A percentile compares a stretch with the other conserved stretches of the same genome.
phyloP scores from a whole-genome alignment of 2,888 invertebrate genomes.

The Polymixis flavicincta region DNA sequence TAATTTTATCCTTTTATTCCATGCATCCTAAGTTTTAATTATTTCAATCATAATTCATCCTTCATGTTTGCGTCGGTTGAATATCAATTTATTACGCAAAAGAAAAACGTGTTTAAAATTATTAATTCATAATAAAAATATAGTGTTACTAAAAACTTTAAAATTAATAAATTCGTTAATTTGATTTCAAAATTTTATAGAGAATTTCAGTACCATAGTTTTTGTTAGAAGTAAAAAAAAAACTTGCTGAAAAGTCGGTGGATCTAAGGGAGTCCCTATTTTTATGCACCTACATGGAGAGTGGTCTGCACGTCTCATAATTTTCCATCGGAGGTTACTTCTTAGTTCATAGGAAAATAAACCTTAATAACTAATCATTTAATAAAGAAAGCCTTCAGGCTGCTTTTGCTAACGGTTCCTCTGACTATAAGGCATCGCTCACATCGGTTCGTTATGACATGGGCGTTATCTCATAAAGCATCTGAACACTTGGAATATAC shows the following conservation, averaged over 20 bases:
- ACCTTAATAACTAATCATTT: not conserved
- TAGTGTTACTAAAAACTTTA: slow-evolving; percentile 6
- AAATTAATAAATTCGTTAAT: not conserved
- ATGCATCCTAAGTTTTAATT: slow-evolving; percentile 32
- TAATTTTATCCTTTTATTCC: slow-evolving; percentile 19
- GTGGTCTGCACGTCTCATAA: too few relatives aligned
- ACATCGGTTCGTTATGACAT: slow-evolving; percentile 77
- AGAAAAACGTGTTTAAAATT: slow-evolving; percentile 27
- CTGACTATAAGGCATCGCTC: slow-evolving; percentile 70
- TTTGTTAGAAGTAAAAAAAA: not conserved
- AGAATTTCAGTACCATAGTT: too few relatives aligned
- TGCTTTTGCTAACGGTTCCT: slow-evolving; percentile 59
- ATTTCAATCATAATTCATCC: slow-evolving; percentile 33
- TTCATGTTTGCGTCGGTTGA: slow-evolving; percentile 22
- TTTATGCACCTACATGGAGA: not conserved
- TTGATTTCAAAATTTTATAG: too few relatives aligned
- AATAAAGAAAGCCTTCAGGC: not conserved
- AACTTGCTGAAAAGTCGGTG: not conserved
- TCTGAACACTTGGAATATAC: slow-evolving; percentile 74
- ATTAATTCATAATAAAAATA: slow-evolving; percentile 4
- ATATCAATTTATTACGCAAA: slow-evolving; percentile 33
- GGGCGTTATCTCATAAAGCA: slow-evolving; percentile 82
- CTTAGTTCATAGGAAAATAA: not conserved
- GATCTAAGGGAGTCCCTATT: not conserved
- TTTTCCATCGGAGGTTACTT: not conserved